phyloP scores from a whole-genome alignment of 1,140 invertebrate species.

The Thaumatotibia leucotreta region DNA sequence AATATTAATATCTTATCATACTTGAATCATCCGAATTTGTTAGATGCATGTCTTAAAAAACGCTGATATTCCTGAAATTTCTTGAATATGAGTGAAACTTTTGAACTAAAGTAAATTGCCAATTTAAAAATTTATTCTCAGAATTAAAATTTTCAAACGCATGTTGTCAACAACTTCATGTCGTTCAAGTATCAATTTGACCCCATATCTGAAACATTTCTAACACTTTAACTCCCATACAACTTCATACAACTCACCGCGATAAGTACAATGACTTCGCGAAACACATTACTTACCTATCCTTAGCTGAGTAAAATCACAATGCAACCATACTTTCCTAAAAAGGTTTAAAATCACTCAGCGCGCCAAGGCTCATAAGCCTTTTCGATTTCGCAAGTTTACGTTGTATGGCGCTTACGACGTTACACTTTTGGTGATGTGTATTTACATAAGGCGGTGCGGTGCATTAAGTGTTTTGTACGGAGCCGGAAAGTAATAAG shows the following conservation, averaged over 20 bases:
- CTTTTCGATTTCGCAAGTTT: background rate
- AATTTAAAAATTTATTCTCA: too few species aligned
- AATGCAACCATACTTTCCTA: background rate
- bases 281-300: background rate
- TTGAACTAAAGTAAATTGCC: too few species aligned
- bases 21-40: too few species aligned
- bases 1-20: too few species aligned
- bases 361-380: background rate
- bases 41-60: too few species aligned
- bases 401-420: background rate
- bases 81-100: too few species aligned
- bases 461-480: constrained; percentile 27
- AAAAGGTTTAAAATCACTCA: background rate
- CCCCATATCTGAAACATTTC: too few species aligned
- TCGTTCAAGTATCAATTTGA: too few species aligned
- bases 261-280: background rate
- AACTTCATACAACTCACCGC: background rate
- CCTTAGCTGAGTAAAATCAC: background rate
- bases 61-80: too few species aligned
- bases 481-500: constrained; percentile 37
- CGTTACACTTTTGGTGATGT: background rate
- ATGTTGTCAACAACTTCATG: background rate
- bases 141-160: background rate
- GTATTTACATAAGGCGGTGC: constrained; percentile 36
- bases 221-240: background rate